phyloP scores from a whole-genome alignment of 2,888 invertebrate species.

The Timema podura region DNA sequence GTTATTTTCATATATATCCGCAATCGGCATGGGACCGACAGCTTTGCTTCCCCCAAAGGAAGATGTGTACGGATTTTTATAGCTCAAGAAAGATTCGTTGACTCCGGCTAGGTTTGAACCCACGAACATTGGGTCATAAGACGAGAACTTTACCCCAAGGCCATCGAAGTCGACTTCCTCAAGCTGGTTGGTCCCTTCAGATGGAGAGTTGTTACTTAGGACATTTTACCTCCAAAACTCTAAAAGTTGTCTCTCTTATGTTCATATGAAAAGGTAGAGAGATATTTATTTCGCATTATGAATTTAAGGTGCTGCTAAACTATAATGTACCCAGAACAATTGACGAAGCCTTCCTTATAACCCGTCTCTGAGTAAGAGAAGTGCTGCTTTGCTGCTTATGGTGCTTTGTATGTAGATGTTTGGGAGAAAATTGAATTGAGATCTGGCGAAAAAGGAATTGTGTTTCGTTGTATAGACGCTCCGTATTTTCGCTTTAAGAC shows the following conservation, averaged over 20 bases:
- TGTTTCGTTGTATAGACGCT: background rate
- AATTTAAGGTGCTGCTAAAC: slow-evolving; percentile 24
- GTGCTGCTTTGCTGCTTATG: background rate
- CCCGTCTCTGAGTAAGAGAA: background rate
- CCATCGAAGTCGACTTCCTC: too few relatives aligned
- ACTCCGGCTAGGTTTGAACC: too few relatives aligned
- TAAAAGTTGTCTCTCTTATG: background rate
- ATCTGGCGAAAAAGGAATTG: background rate
- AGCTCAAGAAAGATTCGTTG: too few relatives aligned
- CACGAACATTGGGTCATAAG: too few relatives aligned
- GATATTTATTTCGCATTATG: slow-evolving; percentile 32
- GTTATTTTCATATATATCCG: too few relatives aligned
- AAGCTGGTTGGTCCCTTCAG: background rate
- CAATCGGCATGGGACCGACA: too few relatives aligned
- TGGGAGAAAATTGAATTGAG: slow-evolving; percentile 8
- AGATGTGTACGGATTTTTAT: too few relatives aligned
- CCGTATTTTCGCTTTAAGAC: background rate
- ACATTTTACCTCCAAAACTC: slow-evolving; percentile 13
- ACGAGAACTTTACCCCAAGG: too few relatives aligned
- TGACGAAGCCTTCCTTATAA: too few relatives aligned
- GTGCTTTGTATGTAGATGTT: background rate
- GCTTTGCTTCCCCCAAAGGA: too few relatives aligned
- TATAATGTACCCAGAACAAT: background rate
- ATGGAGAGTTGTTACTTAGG: slow-evolving; percentile 1
- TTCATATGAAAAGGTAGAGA: background rate